A percentile compares a stretch with the other conserved stretches of the same genome.
Conservation (phyloP, 2,888 invertebrate species). For the Entomobrya multifasciata region DNA sequence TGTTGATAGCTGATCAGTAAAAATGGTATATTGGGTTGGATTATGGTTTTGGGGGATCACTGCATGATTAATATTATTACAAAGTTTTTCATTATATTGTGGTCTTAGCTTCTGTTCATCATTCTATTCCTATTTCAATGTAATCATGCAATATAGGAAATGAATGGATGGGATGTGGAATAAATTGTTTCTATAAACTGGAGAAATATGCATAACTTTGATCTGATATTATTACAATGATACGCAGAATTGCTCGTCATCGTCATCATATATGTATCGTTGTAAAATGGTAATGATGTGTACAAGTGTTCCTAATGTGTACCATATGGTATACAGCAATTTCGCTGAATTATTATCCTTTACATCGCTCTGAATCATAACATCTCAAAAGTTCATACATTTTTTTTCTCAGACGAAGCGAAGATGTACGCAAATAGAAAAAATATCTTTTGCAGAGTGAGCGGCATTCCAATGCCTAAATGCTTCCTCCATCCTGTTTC, state of each 20-base stretch:
- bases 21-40: conserved; percentile 4
- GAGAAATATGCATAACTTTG: background rate
- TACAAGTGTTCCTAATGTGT: conserved; percentile 60
- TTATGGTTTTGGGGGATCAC: conserved; percentile 6
- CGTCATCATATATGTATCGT: background rate
- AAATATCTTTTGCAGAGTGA: background rate
- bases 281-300: conserved; percentile 39
- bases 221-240: conserved; percentile 22
- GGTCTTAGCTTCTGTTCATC: conserved; percentile 18
- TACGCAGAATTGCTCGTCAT: conserved; percentile 54
- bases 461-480: background rate
- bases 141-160: conserved; percentile 21
- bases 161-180: conserved; percentile 4
- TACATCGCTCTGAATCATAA: background rate
- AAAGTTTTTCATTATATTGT: conserved; percentile 20
- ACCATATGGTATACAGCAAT: conserved; percentile 58
- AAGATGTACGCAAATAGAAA: background rate
- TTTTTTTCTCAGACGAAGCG: conserved; percentile 11
- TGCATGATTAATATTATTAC: conserved; percentile 40
- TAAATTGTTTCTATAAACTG: background rate
- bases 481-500: background rate
- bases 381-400: background rate
- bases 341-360: conserved; percentile 36
- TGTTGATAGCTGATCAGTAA: background rate
- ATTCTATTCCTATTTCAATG: background rate